Conservation (phyloP, 2,113 vertebrate genomes). For the Rynchops niger region DNA sequence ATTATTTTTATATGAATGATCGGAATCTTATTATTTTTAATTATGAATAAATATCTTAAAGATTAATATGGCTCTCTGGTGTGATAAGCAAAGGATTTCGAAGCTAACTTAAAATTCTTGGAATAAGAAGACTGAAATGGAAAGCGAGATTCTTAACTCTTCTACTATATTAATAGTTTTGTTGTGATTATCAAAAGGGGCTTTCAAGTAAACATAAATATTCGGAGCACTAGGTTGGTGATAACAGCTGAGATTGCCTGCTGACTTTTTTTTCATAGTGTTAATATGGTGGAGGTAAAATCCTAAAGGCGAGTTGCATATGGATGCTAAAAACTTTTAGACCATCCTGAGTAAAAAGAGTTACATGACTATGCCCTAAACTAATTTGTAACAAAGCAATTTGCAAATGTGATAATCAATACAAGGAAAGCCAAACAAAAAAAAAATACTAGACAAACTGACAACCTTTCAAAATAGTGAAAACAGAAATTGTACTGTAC, state of each 20-base stretch:
- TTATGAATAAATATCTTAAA: conserved; percentile 15
- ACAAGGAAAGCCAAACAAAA: not conserved
- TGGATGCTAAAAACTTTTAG: not conserved
- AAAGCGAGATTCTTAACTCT: not conserved
- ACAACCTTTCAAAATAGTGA: not conserved
- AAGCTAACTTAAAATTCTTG: not conserved
- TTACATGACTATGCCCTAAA: not conserved
- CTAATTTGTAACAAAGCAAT: not conserved
- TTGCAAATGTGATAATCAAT: not conserved
- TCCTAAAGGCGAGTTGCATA: not conserved
- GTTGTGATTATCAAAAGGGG: not conserved
- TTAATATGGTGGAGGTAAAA: not conserved
- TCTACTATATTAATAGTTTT: not conserved
- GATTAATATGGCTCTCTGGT: not conserved
- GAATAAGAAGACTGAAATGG: not conserved
- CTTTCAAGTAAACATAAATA: conserved; percentile 4
- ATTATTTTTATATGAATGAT: not conserved
- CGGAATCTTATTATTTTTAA: not conserved
- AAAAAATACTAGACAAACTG: not conserved
- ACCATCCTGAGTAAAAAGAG: not conserved
- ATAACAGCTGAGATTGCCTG: not conserved
- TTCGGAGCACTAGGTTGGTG: not conserved
- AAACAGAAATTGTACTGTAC: not conserved
- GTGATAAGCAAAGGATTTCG: not conserved
- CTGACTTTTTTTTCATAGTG: not conserved